Evolutionary conservation across 2,797 vertebrate genomes (phyloP).

Genomic region (Psittacula echo): DNA sequence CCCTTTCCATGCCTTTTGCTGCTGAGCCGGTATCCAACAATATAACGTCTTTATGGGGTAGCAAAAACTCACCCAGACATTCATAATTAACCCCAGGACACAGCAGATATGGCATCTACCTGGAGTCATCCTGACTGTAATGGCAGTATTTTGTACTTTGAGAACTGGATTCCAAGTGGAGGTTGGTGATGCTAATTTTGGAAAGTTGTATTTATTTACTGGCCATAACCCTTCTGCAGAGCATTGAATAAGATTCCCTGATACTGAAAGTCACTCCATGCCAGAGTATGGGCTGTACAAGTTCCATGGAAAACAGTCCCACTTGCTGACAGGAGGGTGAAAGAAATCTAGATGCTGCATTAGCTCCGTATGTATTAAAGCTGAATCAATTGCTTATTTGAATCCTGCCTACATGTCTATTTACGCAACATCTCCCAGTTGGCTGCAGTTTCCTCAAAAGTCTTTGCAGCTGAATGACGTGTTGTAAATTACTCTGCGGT

Average conservation of each 20-base stretch:
- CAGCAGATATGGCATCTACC: not conserved
- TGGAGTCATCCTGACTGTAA: not conserved
- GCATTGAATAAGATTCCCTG: not conserved
- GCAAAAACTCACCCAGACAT: not conserved
- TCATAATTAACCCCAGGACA: not conserved
- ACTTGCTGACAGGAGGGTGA: not conserved
- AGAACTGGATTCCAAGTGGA: not conserved
- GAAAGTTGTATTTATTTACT: not conserved
- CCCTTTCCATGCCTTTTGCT: not conserved
- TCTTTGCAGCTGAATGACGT: not conserved
- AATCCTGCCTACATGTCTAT: not conserved
- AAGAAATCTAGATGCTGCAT: not conserved
- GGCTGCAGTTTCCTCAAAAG: conserved; percentile 10
- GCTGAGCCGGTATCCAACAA: not conserved
- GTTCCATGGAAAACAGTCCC: not conserved
- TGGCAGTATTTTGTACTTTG: not conserved
- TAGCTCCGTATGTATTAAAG: not conserved
- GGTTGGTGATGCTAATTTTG: not conserved
- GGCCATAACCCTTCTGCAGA: not conserved
- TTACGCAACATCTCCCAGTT: not conserved
- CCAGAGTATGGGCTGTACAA: not conserved
- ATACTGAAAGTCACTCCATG: not conserved
- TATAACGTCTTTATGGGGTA: not conserved
- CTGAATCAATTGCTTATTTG: not conserved
- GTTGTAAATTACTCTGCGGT: not conserved